A percentile compares a stretch with the other conserved stretches of the same genome.
Evolutionary conservation across 2,797 vertebrate species (phyloP).

Genomic region (Zalophus californianus): DNA sequence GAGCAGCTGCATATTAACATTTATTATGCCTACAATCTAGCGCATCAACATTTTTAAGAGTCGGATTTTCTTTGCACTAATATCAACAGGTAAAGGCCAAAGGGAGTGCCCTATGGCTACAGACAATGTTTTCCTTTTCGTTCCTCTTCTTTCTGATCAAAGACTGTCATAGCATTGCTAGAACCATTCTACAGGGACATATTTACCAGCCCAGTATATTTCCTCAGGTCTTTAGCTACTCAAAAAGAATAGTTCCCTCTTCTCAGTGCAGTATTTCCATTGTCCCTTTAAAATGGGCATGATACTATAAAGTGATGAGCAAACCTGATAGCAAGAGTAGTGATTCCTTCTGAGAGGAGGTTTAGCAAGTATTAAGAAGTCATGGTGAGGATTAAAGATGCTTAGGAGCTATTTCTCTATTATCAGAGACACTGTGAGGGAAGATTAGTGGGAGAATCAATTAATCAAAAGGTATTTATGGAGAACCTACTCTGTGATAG

Average conservation of each 20-base stretch:
- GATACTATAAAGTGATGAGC: neutral
- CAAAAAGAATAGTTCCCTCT: neutral
- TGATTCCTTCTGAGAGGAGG: neutral
- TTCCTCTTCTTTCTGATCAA: neutral
- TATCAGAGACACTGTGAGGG: neutral
- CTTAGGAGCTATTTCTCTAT: neutral
- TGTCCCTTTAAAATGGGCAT: neutral
- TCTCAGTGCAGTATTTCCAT: neutral
- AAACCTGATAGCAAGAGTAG: neutral
- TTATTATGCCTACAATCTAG: constrained; percentile 48
- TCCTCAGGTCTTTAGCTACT: neutral
- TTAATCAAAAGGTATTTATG: neutral
- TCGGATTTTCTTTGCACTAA: neutral
- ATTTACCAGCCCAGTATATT: neutral
- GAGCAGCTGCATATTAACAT: constrained; percentile 70
- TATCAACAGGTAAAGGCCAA: neutral
- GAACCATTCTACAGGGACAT: neutral
- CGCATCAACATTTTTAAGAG: constrained; percentile 44
- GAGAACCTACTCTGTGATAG: neutral
- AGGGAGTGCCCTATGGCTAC: neutral
- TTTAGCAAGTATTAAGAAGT: neutral
- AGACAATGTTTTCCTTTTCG: neutral
- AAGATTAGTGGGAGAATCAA: neutral
- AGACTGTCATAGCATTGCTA: neutral
- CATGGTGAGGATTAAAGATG: neutral